Percentiles rank a stretch among this genome's conserved stretches.
These are phyloP conservation scores for Thera obeliscata DNA, from an alignment of 2,888 invertebrate genomes.

Conservation along the genomic window DNA sequence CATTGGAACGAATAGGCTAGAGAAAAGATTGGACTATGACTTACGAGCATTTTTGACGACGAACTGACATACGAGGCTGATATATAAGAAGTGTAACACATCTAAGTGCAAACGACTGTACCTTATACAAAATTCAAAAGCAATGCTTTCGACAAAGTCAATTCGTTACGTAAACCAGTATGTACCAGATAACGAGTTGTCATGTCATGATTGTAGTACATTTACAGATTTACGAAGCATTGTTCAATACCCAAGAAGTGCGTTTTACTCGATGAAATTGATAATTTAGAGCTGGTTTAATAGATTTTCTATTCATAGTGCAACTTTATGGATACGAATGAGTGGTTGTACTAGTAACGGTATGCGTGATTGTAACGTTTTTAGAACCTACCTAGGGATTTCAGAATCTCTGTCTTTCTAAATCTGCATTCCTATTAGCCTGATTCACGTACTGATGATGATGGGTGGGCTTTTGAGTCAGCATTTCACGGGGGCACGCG, in stretches of 20 bases:
- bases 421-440: too few species aligned
- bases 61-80: too few species aligned
- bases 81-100: too few species aligned
- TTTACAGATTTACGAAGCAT: constrained; percentile 16
- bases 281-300: background rate
- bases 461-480: too few species aligned
- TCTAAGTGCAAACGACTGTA: background rate
- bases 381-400: too few species aligned
- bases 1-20: too few species aligned
- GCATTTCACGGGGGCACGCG: too few species aligned
- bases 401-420: too few species aligned
- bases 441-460: too few species aligned
- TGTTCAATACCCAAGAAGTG: constrained; percentile 8
- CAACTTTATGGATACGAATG: constrained; percentile 1
- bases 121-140: constrained; percentile 56
- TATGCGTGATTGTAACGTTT: too few species aligned
- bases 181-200: constrained; percentile 29
- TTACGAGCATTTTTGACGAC: too few species aligned
- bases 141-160: constrained; percentile 50
- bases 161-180: constrained; percentile 41
- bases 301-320: background rate
- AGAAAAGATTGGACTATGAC: too few species aligned
- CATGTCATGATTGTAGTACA: constrained; percentile 16
- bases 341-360: background rate
- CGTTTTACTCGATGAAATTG: background rate